Conservation (phyloP, 2,888 invertebrate species). For the Syrphus vitripennis region DNA sequence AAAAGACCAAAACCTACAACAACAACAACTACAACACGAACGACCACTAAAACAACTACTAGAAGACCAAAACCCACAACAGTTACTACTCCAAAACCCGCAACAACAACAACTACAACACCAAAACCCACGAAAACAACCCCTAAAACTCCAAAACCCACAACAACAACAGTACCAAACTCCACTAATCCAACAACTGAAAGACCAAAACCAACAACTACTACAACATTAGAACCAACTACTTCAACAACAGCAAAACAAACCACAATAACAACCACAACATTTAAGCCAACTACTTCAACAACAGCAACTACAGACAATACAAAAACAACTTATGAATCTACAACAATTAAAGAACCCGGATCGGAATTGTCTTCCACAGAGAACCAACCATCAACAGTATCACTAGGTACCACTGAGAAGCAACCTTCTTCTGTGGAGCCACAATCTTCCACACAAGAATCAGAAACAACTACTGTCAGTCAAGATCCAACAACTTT, state of each 20-base stretch:
- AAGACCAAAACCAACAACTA: not conserved
- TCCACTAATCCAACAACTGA: not conserved
- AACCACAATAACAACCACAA: not conserved
- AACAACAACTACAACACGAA: not conserved
- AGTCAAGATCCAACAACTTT: no score
- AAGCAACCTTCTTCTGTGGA: not conserved
- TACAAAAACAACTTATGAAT: not conserved
- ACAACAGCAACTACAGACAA: not conserved
- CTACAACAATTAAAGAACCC: not conserved
- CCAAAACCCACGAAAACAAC: not conserved
- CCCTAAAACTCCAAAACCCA: not conserved
- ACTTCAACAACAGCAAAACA: not conserved
- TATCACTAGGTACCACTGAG: not conserved
- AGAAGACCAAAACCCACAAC: not conserved
- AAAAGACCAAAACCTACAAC: not conserved
- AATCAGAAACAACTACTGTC: not conserved
- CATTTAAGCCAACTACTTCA: not conserved
- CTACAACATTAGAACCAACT: not conserved
- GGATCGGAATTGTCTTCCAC: not conserved
- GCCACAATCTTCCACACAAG: not conserved
- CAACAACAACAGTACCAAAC: not conserved
- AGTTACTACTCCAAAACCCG: not conserved
- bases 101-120: not conserved
- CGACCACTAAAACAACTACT: not conserved
- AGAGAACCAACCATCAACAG: not conserved